A percentile compares a stretch with the other conserved stretches of the same genome.
phyloP scores from a whole-genome alignment of 2,113 vertebrate genomes.

The Garra rufa region DNA sequence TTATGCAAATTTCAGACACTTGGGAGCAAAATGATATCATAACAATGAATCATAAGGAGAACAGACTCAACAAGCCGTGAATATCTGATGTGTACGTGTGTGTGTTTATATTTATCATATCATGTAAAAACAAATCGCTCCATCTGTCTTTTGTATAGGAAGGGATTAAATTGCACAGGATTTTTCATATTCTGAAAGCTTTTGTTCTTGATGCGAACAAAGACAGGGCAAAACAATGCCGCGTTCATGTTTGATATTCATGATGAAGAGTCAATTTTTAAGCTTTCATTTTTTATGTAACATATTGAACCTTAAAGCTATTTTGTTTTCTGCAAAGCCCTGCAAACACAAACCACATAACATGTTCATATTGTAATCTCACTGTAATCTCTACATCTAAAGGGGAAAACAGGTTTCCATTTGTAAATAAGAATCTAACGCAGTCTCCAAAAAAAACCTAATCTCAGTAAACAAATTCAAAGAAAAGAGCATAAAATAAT shows the following conservation, averaged over 20 bases:
- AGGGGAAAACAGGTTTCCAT: background rate
- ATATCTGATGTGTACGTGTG: background rate
- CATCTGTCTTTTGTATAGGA: background rate
- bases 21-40: slow-evolving; percentile 6
- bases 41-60: slow-evolving; percentile 10
- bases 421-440: slow-evolving; percentile 13
- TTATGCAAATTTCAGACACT: slow-evolving; percentile 12
- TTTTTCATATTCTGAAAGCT: slow-evolving; percentile 2
- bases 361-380: background rate
- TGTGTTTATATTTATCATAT: background rate
- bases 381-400: slow-evolving; percentile 16
- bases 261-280: slow-evolving; percentile 35
- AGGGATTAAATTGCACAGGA: background rate
- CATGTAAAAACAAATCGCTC: background rate
- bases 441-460: background rate
- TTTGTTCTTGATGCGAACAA: background rate
- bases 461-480: background rate
- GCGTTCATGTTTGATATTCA: slow-evolving; percentile 30
- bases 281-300: slow-evolving; percentile 39
- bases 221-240: background rate
- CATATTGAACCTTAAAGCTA: slow-evolving; percentile 8
- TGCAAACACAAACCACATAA: slow-evolving; percentile 1
- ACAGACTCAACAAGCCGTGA: background rate
- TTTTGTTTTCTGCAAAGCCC: background rate
- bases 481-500: background rate